Evolutionary conservation across 2,113 vertebrate species (phyloP), one percentile per base, ranked within the genome.

Genomic region (Helogale parvula): DNA sequence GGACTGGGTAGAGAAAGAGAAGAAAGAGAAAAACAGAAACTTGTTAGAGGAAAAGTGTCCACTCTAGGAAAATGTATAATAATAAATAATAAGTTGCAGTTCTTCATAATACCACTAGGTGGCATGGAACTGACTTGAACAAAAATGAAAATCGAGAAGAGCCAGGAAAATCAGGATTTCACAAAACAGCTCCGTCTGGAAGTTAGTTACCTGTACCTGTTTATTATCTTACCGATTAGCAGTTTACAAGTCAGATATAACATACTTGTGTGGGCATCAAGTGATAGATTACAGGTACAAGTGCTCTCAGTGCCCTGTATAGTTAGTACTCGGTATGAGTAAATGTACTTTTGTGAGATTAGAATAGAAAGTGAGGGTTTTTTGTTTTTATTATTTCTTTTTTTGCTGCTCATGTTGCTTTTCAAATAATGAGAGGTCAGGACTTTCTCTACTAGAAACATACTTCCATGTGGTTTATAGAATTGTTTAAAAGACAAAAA

Each of bases 81-180:
- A 97, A 90, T 88, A 94, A 92, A 74, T 88, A 47, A 54, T 35
- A 96, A 66, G 15, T 84, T 94, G 97, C 54, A 97, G 60, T 98
- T 96, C 93, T 89, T 82, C 35, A 69, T 95, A 57, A 45, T 93
- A 74, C 94, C 98, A 94, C 97, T 97, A 98, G 97, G 54, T 97
- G 95, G 97, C 96, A 93, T 68, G 10, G 96, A 35, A 93, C 68
- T 74, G 77, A 93, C 33, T 88, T 88, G 47, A 69, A 94, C 45
- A 57, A 93, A 94, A 72, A 23, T 71, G 25, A 60, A 91, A 72
- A 12, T 29, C 33, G 13, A 31, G 11, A 45, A 68, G 50, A 95
- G 57, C 31, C 38, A 63, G 50, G 54, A 88, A 72, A 91, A 33
- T 72, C 93, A 41, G 19, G n/a, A 90, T n/a, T 88, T 50, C 47